A percentile compares a stretch with the other conserved stretches of the same genome.
These are phyloP conservation scores for Venusia cambrica DNA, from an alignment of 2,888 invertebrate species.

Conservation along the genomic window DNA sequence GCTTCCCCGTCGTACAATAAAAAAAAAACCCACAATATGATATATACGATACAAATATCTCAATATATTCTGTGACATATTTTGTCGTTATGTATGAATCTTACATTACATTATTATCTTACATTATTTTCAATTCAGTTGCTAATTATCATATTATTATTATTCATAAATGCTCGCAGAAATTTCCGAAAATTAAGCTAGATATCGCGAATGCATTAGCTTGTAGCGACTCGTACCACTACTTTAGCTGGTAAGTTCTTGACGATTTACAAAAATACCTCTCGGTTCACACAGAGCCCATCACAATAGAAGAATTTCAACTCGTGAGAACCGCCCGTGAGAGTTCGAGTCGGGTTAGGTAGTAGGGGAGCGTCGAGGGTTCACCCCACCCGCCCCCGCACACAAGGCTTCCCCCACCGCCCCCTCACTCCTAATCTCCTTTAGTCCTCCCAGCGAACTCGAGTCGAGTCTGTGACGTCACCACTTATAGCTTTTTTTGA, in stretches of 20 bases:
- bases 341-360: constrained; percentile 40
- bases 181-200: too few species aligned
- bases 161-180: too few species aligned
- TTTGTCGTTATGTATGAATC: too few species aligned
- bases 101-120: too few species aligned
- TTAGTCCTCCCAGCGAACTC: constrained; percentile 57
- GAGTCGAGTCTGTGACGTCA: constrained; percentile 68
- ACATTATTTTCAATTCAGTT: too few species aligned
- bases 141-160: too few species aligned
- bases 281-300: constrained; percentile 10
- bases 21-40: too few species aligned
- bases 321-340: constrained; percentile 11
- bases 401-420: constrained; percentile 41
- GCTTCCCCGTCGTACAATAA: too few species aligned
- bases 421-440: constrained; percentile 66
- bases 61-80: too few species aligned
- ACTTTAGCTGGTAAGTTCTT: neutral
- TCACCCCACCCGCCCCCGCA: constrained; percentile 44
- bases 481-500: constrained; percentile 66
- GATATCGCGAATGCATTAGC: constrained; percentile 1
- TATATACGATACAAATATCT: too few species aligned
- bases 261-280: constrained; percentile 11
- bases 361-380: constrained; percentile 48
- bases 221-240: neutral
- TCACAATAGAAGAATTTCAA: constrained; percentile 16